Conservation (phyloP, 2,113 vertebrate genomes). For the Eonycteris spelaea region DNA sequence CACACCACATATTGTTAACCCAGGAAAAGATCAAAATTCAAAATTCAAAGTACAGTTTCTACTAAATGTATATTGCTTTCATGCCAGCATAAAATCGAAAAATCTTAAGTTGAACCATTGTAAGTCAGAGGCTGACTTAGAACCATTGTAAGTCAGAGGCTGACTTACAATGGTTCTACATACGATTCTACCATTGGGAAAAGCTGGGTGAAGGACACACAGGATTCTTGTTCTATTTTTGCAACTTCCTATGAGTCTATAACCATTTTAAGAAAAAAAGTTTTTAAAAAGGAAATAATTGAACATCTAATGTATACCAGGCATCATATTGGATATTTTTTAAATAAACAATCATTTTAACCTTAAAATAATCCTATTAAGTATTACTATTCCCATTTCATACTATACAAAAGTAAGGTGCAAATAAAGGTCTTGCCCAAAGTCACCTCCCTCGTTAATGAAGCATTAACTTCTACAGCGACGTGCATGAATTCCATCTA, state of each 20-base stretch:
- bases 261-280: neutral
- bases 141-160: neutral
- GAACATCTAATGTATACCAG: neutral
- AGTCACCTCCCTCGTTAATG: neutral
- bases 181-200: neutral
- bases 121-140: neutral
- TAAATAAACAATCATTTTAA: slow-evolving; percentile 22
- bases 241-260: neutral
- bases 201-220: neutral
- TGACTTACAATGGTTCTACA: too few species aligned
- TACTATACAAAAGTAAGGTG: neutral
- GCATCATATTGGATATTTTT: neutral
- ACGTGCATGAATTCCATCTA: neutral
- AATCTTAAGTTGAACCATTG: neutral
- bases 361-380: slow-evolving; percentile 1
- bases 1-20: neutral
- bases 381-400: neutral
- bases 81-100: neutral
- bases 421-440: neutral
- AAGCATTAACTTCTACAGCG: neutral
- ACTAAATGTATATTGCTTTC: neutral
- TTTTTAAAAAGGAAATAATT: neutral
- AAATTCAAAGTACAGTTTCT: neutral
- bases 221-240: neutral
- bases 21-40: neutral